Base-by-base conservation (phyloP, 2,113 vertebrate species). In the Bujurquina vittata region DNA sequence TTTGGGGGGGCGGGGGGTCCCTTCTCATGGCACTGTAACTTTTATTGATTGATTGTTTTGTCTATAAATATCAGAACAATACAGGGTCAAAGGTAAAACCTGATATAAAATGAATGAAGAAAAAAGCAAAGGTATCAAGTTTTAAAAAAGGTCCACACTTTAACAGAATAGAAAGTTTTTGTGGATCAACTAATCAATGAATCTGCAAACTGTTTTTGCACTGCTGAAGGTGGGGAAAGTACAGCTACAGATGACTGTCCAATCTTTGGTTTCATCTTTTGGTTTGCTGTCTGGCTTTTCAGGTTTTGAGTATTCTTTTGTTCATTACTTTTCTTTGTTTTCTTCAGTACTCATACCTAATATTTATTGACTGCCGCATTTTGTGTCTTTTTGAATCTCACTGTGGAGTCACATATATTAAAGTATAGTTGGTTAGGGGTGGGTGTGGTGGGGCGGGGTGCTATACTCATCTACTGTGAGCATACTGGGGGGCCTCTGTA, bases 401-500 rank as follows among this genome's bases (percentile, higher is more conserved):
- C 7, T 63, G 63, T 22, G 12, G 7, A 65, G 12, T 22, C 22
- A 33, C 37, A 77, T 23, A 59, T 79, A 52, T 63, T 77, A 43
- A 49, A 57, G 26, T 61, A 12, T 58, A 35, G 65, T 56, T 74
- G 8, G 65, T 78, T 74, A 63, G n/a, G 26, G 37, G 80, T 75
- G 72, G 33, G 31, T 57, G 43, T 1, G 12, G 26, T 46, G 22
- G 6, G 76, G 49, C 23, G 1, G 49, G n/a, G 31, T 63, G 46
- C 9, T 46, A 67, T 2, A 20, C 77, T 88, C 43, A 76, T 63
- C 55, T 80, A 73, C 81, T 86, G 77, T 63, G 67, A 87, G 62
- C 82, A 82, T 81, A 87, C 78, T 84, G 76, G 87, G 91, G 84
- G 89, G 85, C 89, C 82, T 87, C 57, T 10, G 43, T 46, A 55